A percentile compares a stretch with the other conserved stretches of the same genome.
phyloP scores from a whole-genome alignment of 2,797 vertebrate genomes.

The Pachyuromys duprasi region DNA sequence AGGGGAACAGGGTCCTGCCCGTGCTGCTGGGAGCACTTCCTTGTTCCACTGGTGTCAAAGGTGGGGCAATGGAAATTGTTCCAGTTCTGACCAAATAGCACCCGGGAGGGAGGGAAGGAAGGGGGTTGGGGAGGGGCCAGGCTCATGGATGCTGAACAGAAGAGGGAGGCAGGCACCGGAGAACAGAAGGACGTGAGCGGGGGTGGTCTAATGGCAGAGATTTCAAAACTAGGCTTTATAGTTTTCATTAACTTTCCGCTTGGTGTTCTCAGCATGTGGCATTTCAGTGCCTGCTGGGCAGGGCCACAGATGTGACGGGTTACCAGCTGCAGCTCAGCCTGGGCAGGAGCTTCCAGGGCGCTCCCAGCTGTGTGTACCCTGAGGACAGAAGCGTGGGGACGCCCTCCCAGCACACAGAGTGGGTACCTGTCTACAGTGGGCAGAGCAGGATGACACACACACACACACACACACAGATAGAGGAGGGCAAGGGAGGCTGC shows the following conservation, averaged over 20 bases:
- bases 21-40: neutral
- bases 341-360: neutral
- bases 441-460: rapidly evolving
- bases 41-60: neutral
- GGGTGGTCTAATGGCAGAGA: neutral
- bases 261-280: neutral
- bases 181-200: neutral
- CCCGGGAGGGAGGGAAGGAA: neutral
- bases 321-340: neutral
- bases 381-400: neutral
- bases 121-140: neutral
- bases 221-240: slow-evolving; percentile 36
- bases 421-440: neutral
- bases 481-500: neutral
- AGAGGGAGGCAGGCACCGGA: neutral
- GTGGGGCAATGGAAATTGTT: neutral
- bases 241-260: slow-evolving; percentile 48
- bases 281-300: neutral
- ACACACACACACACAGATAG: too few species aligned
- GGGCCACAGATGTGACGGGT: neutral
- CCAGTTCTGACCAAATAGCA: neutral
- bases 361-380: neutral
- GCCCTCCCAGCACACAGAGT: neutral
- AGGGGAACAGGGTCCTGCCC: neutral
- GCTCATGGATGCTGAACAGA: neutral